Evolutionary conservation across 1,140 invertebrate genomes (phyloP).

Genomic region (Drosophila kepulauana): DNA sequence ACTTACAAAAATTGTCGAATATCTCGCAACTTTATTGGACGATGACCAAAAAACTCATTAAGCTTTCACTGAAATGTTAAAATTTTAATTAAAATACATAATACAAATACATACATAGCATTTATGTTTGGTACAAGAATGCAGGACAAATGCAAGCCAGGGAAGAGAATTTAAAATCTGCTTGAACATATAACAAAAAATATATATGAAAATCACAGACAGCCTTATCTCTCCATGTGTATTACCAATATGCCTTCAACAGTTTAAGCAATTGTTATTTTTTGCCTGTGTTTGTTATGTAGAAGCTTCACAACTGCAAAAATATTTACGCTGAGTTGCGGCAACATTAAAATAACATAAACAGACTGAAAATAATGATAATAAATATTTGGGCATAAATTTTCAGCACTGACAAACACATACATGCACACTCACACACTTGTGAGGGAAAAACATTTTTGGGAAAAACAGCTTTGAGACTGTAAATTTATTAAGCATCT

Average conservation of each 20-base stretch:
- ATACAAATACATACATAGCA: conserved; percentile 55
- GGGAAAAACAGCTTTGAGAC: conserved; percentile 2
- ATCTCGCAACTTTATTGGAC: conserved; percentile 39
- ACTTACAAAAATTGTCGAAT: conserved; percentile 55
- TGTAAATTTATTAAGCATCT: conserved; percentile 64
- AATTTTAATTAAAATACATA: conserved; percentile 82
- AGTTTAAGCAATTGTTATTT: conserved; percentile 57
- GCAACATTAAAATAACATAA: conserved; percentile 76
- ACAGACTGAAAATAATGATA: conserved; percentile 74
- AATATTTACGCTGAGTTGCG: conserved; percentile 68
- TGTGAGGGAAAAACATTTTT: background rate
- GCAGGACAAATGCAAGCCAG: conserved; percentile 42
- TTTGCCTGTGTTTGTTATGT: conserved; percentile 32
- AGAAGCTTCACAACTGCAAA: conserved; percentile 52
- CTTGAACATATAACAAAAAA: background rate
- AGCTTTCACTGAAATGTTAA: conserved; percentile 76
- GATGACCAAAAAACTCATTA: conserved; percentile 66
- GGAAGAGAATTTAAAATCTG: background rate
- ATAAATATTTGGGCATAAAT: conserved; percentile 70
- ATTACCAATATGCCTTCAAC: conserved; percentile 18
- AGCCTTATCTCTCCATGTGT: conserved; percentile 9
- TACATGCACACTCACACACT: background rate
- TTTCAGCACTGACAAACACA: conserved; percentile 2
- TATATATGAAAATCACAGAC: conserved; percentile 14
- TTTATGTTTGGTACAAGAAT: conserved; percentile 54